Percentiles rank a stretch among this genome's conserved stretches.
Evolutionary conservation across 2,888 invertebrate genomes (phyloP).

Genomic region (Sphaerophoria taeniata): DNA sequence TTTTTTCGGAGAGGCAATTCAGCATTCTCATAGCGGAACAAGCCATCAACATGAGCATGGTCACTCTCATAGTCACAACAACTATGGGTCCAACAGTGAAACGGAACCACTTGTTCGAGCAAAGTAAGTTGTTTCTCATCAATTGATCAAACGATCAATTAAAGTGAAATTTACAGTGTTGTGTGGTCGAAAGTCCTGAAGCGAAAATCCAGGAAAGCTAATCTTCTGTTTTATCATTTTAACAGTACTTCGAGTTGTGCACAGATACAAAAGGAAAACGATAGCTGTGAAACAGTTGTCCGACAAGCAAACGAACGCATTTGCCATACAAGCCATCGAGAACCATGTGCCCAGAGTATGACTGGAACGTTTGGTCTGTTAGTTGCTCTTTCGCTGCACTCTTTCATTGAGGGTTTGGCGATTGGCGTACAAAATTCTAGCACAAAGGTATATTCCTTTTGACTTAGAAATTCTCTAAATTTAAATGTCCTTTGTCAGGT

Average conservation of each 20-base stretch:
- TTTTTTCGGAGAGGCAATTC: constrained; percentile 84
- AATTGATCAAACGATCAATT: too few relatives aligned
- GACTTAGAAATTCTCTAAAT: not conserved
- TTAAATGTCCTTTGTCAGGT: constrained; percentile 84
- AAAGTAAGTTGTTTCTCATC: constrained; percentile 38
- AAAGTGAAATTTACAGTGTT: too few relatives aligned
- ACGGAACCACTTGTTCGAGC: constrained; percentile 74
- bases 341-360: constrained; percentile 86
- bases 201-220: too few relatives aligned
- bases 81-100: constrained; percentile 78
- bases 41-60: constrained; percentile 32
- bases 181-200: too few relatives aligned
- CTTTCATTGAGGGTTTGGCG: constrained; percentile 91
- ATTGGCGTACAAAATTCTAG: constrained; percentile 89
- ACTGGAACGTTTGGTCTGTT: constrained; percentile 88
- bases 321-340: constrained; percentile 87
- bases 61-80: constrained; percentile 42
- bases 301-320: constrained; percentile 81
- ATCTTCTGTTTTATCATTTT: not conserved
- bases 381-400: constrained; percentile 90
- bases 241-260: constrained; percentile 11
- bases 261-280: constrained; percentile 22
- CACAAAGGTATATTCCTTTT: constrained; percentile 84
- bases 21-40: constrained; percentile 73
- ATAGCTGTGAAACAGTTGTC: constrained; percentile 75